These are phyloP conservation scores for Drosophila pseudotalamancana DNA, from an alignment of 2,888 invertebrate genomes.

Conservation along the genomic window DNA sequence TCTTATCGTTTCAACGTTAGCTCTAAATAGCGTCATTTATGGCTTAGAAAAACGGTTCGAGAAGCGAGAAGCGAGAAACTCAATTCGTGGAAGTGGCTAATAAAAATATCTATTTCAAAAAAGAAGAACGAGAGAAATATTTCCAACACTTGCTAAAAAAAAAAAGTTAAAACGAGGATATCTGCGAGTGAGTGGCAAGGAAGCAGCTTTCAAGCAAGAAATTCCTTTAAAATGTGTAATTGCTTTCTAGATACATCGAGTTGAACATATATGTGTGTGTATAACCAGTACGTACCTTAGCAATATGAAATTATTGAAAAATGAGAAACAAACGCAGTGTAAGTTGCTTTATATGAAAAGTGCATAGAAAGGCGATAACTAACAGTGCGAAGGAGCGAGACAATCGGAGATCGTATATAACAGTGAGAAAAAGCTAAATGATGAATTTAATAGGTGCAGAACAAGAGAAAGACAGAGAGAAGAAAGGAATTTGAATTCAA, in stretches of 20 bases:
- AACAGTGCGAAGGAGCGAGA: too few species aligned
- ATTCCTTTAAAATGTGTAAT: neutral
- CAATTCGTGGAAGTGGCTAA: constrained; percentile 16
- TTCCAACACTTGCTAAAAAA: constrained; percentile 2
- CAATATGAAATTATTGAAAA: too few species aligned
- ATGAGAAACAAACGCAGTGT: too few species aligned
- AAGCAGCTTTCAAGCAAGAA: neutral
- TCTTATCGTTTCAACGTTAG: constrained; percentile 59
- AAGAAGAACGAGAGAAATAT: constrained; percentile 1
- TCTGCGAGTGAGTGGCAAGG: neutral
- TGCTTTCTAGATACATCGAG: neutral
- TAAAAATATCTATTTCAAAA: constrained; percentile 37
- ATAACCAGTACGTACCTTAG: too few species aligned
- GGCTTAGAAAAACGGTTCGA: constrained; percentile 7
- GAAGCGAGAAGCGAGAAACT: neutral
- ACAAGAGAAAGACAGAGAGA: too few species aligned
- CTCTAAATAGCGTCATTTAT: constrained; percentile 36
- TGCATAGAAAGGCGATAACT: neutral
- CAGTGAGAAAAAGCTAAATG: too few species aligned
- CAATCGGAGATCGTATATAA: too few species aligned
- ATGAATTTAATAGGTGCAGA: too few species aligned
- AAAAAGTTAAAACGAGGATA: neutral
- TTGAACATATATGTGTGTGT: neutral
- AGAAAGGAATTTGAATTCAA: too few species aligned
- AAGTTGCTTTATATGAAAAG: neutral